Evolutionary conservation across 1,140 invertebrate species (phyloP).

Genomic region (Papilio helenus): DNA sequence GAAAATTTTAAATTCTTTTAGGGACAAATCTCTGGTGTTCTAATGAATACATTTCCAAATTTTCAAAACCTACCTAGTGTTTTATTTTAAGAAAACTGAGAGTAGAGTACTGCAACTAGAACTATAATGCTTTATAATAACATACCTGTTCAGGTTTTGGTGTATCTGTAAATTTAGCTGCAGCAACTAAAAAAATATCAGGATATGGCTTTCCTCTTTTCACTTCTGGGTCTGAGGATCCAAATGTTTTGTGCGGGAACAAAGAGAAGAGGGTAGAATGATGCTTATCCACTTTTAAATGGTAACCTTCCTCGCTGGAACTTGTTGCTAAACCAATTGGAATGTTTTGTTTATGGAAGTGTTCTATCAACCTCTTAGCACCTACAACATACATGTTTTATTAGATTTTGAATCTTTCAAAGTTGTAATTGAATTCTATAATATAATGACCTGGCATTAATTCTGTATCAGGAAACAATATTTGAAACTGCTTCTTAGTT

Average conservation of each 20-base stretch:
- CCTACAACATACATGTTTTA: slow-evolving; percentile 79
- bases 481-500: slow-evolving; percentile 79
- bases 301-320: slow-evolving; percentile 85
- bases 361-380: slow-evolving; percentile 86
- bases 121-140: no score
- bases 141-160: slow-evolving; percentile 83
- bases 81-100: no score
- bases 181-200: slow-evolving; percentile 90
- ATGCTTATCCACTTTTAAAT: slow-evolving; percentile 86
- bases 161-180: slow-evolving; percentile 85
- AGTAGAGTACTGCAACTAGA: no score
- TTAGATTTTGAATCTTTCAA: not conserved
- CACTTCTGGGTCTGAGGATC: slow-evolving; percentile 89
- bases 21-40: no score
- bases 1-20: no score
- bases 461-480: slow-evolving; percentile 84
- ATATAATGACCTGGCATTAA: slow-evolving; percentile 86
- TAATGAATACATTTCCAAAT: no score
- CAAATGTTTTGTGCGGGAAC: slow-evolving; percentile 88
- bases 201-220: slow-evolving; percentile 90
- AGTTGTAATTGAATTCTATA: not conserved
- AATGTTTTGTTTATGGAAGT: slow-evolving; percentile 86
- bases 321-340: slow-evolving; percentile 91
- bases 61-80: no score
- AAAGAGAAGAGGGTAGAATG: slow-evolving; percentile 86